Evolutionary conservation across 1,140 invertebrate genomes (phyloP), one percentile per base, ranked within the genome.

Genomic region (Streblospio benedicti): DNA sequence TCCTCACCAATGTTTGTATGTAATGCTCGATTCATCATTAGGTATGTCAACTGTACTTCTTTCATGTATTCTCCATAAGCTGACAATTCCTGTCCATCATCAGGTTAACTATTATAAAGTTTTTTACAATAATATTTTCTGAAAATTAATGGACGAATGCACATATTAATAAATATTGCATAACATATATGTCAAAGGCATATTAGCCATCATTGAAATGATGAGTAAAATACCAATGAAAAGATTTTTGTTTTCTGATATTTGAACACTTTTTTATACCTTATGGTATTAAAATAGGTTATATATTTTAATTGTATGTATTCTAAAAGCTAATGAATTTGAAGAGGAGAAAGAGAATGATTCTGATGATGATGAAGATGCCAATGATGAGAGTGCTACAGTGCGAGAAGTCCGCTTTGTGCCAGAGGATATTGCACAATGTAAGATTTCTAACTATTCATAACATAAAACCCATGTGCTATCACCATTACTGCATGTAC

Each of bases 1-100:
- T 78, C 81, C 82, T 18, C 79, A 81, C 49, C 83, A 86, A 65
- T 87, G 85, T 78, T 72, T 89, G 25, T 88, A 86, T 71, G 67
- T 89, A 35, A 84, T 87, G 80, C 73, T 87, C 32, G 85, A 87
- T 73, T 80, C 80, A 20, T 79, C 82, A 71, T 71, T 86, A 64
- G 78, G 35, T 38, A 9, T 9, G n/a, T 9, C 9, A 9, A 38
- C n/a, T 9, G 9, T 38, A 38, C n/a, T 38, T 9, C 9, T 9
- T 38, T 38, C 35, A 9, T n/a, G n/a, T 38, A 38, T 38, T 38
- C n/a, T 38, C n/a, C 35, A 9, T 38, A n/a, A n/a, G 9, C 9
- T 38, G 35, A 38, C 35, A 38, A 9, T 38, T 9, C 35, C 9
- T 38, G 9, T 38, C 9, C 9, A 38, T 38, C n/a, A 9, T 38